Conservation (phyloP, 2,797 vertebrate species). For the Hephaestus fuliginosus region DNA sequence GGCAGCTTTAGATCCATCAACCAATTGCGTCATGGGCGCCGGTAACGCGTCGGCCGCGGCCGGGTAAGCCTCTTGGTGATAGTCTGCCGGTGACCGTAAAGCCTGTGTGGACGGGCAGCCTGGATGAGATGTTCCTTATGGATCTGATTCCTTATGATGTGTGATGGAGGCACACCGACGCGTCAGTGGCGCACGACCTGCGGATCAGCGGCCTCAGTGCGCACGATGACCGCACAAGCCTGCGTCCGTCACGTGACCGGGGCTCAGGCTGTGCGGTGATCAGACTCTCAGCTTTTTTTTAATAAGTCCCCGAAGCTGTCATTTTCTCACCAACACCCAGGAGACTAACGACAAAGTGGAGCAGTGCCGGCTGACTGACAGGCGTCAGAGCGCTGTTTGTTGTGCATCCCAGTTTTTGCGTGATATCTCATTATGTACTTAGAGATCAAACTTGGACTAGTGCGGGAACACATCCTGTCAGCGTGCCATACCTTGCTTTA, state of each 20-base stretch:
- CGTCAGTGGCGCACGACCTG: slow-evolving; percentile 46
- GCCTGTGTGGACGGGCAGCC: slow-evolving; percentile 2
- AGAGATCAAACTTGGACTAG: slow-evolving; percentile 57
- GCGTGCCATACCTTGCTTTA: slow-evolving; percentile 58
- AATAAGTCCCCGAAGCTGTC: slow-evolving; percentile 10
- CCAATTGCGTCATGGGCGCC: slow-evolving; percentile 57
- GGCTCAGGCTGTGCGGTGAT: not conserved
- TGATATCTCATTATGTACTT: slow-evolving; percentile 59
- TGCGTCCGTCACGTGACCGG: slow-evolving; percentile 15
- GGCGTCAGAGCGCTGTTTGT: slow-evolving; percentile 45
- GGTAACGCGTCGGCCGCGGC: slow-evolving; percentile 3
- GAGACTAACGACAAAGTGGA: slow-evolving; percentile 36
- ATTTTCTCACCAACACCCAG: slow-evolving; percentile 21
- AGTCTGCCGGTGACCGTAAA: slow-evolving; percentile 20
- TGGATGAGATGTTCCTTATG: slow-evolving; percentile 32
- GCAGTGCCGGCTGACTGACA: slow-evolving; percentile 58
- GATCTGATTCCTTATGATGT: slow-evolving; percentile 50
- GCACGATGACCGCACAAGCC: slow-evolving; percentile 20
- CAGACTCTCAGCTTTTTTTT: not conserved
- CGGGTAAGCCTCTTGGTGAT: slow-evolving; percentile 64
- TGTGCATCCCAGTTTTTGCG: slow-evolving; percentile 31
- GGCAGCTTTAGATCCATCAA: slow-evolving; percentile 56
- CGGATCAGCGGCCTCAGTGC: slow-evolving; percentile 37
- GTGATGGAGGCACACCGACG: slow-evolving; percentile 42
- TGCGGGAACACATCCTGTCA: slow-evolving; percentile 56